Evolutionary conservation across 2,113 vertebrate species (phyloP), one percentile per base, ranked within the genome.

Genomic region (Dolichallabes microphthalmus): DNA sequence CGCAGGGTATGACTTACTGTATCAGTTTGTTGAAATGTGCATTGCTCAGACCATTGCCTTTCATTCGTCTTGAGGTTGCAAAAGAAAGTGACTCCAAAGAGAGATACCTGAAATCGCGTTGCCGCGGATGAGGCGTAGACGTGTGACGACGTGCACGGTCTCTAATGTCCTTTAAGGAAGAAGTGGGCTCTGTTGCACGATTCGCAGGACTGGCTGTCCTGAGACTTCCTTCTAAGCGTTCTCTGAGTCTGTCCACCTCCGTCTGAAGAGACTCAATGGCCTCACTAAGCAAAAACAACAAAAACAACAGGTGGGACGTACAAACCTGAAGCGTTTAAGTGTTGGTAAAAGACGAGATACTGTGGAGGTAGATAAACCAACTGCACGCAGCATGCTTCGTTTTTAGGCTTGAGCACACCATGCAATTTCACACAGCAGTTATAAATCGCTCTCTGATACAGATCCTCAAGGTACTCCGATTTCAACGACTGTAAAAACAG

Each of bases 251-350:
- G 73, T 85, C 92, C 58, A 98, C 94, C 88, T 99, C 96, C 0
- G 91, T 89, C 89, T 93, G 95, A 83, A 98, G 94, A 0, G 90
- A 92, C 7, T 82, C 91, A 85, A 97, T 93, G n/a, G 95, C 95
- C 87, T 91, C 93, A 81, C 97, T 98, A 80, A 20, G 35, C 82
- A 14, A 57, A 8, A 32, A 1, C 80, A n/a, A 14, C 53, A 12
- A 35, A 45, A 15, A 69, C 17, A 27, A 87, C 30, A 58, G 45
- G 45, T 45, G 9, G 32, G 9, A 39, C 77, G 32, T 50, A 27
- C 8, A 73, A 13, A 50, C 10, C 14, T 4, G 1, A 74, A 45
- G 25, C 52, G 22, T 75, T 52, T 52, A 45, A 55, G 63, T 22
- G 50, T 69, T 1, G 39, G 3, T 27, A 9, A 52, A n/a, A 75